These are phyloP conservation scores for Ectropis grisescens DNA, from an alignment of 1,140 invertebrate genomes.

Conservation along the genomic window DNA sequence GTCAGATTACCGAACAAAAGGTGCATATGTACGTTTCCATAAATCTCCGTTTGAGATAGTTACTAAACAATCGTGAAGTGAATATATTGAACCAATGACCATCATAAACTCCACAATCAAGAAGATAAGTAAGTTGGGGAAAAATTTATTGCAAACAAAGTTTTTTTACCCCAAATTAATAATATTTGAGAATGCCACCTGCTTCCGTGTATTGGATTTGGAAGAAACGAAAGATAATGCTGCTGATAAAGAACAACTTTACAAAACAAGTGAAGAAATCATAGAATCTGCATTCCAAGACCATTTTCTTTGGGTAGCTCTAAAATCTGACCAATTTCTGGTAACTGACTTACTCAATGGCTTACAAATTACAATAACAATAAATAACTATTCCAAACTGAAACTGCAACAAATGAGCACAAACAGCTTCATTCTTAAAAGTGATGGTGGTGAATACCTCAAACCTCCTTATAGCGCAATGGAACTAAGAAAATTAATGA, in stretches of 20 bases:
- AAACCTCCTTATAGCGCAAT: slow-evolving; percentile 12
- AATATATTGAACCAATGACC: too few species aligned
- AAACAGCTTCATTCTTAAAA: slow-evolving; percentile 3
- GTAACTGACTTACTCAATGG: slow-evolving; percentile 25
- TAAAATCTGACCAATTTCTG: slow-evolving; percentile 32
- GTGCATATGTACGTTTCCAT: too few species aligned
- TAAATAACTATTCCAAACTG: slow-evolving; percentile 11
- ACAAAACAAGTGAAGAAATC: slow-evolving; percentile 25
- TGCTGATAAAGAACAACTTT: slow-evolving; percentile 11
- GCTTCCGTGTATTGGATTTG: slow-evolving; percentile 21
- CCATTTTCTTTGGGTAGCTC: slow-evolving; percentile 35
- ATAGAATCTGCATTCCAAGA: slow-evolving; percentile 23
- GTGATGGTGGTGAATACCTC: slow-evolving; percentile 44
- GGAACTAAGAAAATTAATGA: slow-evolving; percentile 11
- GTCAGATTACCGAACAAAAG: too few species aligned
- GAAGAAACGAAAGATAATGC: too few species aligned
- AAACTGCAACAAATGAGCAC: too few species aligned
- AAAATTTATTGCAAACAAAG: slow-evolving; percentile 5
- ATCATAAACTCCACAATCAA: slow-evolving; percentile 3
- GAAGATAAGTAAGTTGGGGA: not conserved
- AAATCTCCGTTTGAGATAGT: too few species aligned
- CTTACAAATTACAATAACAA: slow-evolving; percentile 26
- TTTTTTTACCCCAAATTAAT: slow-evolving; percentile 36
- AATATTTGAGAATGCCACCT: slow-evolving; percentile 30
- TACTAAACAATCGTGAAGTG: too few species aligned